Base-by-base conservation (phyloP, 30 jellyfish, hydroid and myxozoan genomes). In the Hydra vulgaris region DNA sequence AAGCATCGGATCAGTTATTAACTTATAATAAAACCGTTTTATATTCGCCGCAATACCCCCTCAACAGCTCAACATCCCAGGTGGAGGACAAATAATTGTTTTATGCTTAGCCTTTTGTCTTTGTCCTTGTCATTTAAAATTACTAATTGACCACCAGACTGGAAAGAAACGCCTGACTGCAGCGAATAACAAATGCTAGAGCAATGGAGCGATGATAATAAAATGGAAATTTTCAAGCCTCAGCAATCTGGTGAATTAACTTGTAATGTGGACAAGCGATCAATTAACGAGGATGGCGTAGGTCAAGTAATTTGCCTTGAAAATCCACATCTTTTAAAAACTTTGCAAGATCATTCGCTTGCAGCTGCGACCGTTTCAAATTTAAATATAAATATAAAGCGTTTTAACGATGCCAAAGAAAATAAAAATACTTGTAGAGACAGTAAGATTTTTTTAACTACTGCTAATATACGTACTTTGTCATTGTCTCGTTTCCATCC, bases 221-320 rank as follows among this genome's bases (percentile, higher is more conserved):
- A 78, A 78, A 78, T 78, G 85, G 85, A 78, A 78, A 78, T 78
- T 78, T 78, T 78, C 85, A 78, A 78, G 77, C 85, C 26, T 78
- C 85, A 78, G 76, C 85, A 77, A 78, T 66, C 85, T 20, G 66
- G 40, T 61, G 85, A 78, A 78, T 53, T 78, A 54, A 77, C 61
- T 40, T 40, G 69, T 25, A 78, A 61, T 78, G 82, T 23, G 7
- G 85, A 78, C 69, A 78, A 78, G 69, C 79, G 77, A 25, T 23
- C 69, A 20, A 77, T 78, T 78, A 52, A 54, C 53, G 54, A 18
- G 27, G 55, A 74, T 40, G 79, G 79, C 27, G 25, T 54, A 21
- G 56, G 72, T 19, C 83, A 75, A 0, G 21, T 75, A 24, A 75
- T 75, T 75, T 70, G 72, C 8, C 72, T 75, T 19, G 83, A 75